Conservation (phyloP, 2,113 vertebrate genomes). For the Tauraco erythrolophus region DNA sequence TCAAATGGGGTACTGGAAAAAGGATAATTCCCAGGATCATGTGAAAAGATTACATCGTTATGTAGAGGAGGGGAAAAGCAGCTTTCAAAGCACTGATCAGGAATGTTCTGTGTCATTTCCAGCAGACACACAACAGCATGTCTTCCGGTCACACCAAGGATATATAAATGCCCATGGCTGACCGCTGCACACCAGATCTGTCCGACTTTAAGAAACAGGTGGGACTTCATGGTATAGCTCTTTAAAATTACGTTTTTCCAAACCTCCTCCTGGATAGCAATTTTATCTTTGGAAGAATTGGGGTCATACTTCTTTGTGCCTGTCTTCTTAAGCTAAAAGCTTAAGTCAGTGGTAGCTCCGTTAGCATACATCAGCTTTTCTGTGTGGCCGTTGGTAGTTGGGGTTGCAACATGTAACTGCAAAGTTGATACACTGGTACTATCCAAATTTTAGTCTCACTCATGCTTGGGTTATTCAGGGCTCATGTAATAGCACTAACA, state of each 20-base stretch:
- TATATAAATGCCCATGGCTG: background rate
- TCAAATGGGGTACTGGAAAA: slow-evolving; percentile 8
- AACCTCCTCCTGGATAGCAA: background rate
- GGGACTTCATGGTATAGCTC: background rate
- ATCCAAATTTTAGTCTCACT: background rate
- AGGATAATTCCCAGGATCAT: background rate
- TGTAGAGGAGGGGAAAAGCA: background rate
- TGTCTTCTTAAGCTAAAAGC: background rate
- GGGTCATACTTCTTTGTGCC: background rate
- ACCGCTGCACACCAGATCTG: background rate
- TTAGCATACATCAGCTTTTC: background rate
- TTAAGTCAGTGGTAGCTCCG: background rate
- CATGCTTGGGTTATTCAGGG: background rate
- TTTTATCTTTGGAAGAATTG: background rate
- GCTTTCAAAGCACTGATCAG: background rate
- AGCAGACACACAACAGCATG: background rate
- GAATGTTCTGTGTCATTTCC: background rate
- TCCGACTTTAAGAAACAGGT: background rate
- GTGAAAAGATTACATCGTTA: background rate
- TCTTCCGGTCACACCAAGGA: background rate
- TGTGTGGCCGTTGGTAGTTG: background rate
- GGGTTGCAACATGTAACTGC: background rate
- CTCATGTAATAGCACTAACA: background rate
- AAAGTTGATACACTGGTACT: background rate
- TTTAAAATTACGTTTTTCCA: background rate